Evolutionary conservation across 2,797 vertebrate genomes (phyloP).

Genomic region (Xyrichtys novacula): DNA sequence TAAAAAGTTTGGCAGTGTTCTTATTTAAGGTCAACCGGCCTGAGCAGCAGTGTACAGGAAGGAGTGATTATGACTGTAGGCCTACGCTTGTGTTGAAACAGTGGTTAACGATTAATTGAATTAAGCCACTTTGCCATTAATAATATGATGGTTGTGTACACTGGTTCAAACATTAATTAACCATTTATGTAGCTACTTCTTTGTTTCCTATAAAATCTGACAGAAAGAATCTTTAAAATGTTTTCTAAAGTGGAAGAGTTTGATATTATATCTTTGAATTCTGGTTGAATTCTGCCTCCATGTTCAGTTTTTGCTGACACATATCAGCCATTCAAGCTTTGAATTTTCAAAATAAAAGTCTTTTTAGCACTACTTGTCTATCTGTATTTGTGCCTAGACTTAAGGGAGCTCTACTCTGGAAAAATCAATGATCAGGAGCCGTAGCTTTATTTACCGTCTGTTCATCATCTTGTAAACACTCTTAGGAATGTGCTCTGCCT

Average conservation of each 20-base stretch:
- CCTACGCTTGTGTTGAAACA: slow-evolving; percentile 4
- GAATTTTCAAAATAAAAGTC: not conserved
- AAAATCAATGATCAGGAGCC: not conserved
- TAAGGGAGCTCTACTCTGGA: not conserved
- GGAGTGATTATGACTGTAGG: not conserved
- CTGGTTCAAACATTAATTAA: not conserved
- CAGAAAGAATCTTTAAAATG: too few relatives aligned
- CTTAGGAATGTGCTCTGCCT: not conserved
- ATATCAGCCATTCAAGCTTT: not conserved
- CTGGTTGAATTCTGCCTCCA: not conserved
- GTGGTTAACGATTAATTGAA: slow-evolving; percentile 36
- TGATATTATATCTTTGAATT: not conserved
- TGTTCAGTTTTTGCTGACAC: not conserved
- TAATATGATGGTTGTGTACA: not conserved
- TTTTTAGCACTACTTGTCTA: too few relatives aligned
- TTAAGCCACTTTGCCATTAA: not conserved
- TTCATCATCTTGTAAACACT: not conserved
- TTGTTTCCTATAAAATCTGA: too few relatives aligned
- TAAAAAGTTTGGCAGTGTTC: not conserved
- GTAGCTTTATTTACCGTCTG: not conserved
- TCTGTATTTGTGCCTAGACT: not conserved
- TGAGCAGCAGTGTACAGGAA: not conserved
- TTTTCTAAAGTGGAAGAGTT: not conserved
- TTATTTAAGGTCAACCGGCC: too few relatives aligned
- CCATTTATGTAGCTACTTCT: not conserved